phyloP scores from a whole-genome alignment of 2,797 vertebrate genomes.

The Limnodromus scolopaceus region DNA sequence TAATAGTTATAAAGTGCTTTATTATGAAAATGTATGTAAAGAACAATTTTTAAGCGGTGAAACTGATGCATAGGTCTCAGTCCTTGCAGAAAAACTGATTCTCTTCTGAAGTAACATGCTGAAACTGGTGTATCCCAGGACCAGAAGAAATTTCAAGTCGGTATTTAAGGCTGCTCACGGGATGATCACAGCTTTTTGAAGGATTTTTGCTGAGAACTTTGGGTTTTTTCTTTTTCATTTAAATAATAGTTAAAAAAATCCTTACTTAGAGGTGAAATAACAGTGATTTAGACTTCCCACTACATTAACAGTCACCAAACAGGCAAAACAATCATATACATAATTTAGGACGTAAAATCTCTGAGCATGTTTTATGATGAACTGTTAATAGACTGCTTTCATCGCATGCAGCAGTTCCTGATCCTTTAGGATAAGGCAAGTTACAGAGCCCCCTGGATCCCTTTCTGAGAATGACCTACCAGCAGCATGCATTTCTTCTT shows the following conservation, averaged over 20 bases:
- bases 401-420: not conserved
- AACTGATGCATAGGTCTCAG: not conserved
- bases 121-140: not conserved
- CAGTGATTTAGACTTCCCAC: not conserved
- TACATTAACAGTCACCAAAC: not conserved
- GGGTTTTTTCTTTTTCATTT: not conserved
- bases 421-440: not conserved
- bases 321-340: not conserved
- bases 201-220: not conserved
- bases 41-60: not conserved
- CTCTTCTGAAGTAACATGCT: not conserved
- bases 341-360: slow-evolving; percentile 29
- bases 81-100: not conserved
- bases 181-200: not conserved
- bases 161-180: not conserved
- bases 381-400: slow-evolving; percentile 13
- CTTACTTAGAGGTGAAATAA: not conserved
- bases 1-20: slow-evolving; percentile 53
- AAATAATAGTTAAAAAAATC: not conserved
- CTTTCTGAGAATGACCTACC: not conserved
- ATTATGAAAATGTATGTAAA: slow-evolving; percentile 49
- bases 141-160: not conserved
- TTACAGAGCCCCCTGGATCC: not conserved
- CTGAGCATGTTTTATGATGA: not conserved
- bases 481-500: not conserved